Percentiles rank a stretch among this genome's conserved stretches.
Conservation (phyloP, 2,888 invertebrate species). For the Meiosimyza platycephala region DNA sequence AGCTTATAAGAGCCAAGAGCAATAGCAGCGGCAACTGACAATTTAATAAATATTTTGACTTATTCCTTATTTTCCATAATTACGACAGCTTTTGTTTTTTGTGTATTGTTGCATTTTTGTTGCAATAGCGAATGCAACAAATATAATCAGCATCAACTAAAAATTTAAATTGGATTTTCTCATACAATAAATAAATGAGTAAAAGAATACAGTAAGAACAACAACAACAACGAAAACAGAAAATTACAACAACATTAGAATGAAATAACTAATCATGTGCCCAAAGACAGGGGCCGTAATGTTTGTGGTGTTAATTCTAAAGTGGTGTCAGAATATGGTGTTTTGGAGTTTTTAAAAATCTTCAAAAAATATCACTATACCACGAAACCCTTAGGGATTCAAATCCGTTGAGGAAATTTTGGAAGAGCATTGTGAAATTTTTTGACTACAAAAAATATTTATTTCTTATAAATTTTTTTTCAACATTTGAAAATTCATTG, state of each 20-base stretch:
- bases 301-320: too few species aligned
- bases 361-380: too few species aligned
- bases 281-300: neutral
- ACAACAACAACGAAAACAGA: neutral
- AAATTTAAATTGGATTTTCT: slow-evolving; percentile 21
- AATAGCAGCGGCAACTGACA: neutral
- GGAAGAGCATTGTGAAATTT: too few species aligned
- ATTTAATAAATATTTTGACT: slow-evolving; percentile 25
- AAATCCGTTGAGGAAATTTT: too few species aligned
- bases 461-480: too few species aligned
- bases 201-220: neutral
- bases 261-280: neutral
- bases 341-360: too few species aligned
- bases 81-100: neutral
- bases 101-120: neutral
- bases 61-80: neutral
- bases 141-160: neutral
- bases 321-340: too few species aligned
- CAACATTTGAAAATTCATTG: too few species aligned
- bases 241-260: neutral
- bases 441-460: too few species aligned
- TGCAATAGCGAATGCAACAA: neutral
- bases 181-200: neutral
- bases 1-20: too few species aligned
- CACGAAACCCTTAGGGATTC: too few species aligned